Base-by-base conservation (phyloP, 2,113 vertebrate species). In the Equus quagga region DNA sequence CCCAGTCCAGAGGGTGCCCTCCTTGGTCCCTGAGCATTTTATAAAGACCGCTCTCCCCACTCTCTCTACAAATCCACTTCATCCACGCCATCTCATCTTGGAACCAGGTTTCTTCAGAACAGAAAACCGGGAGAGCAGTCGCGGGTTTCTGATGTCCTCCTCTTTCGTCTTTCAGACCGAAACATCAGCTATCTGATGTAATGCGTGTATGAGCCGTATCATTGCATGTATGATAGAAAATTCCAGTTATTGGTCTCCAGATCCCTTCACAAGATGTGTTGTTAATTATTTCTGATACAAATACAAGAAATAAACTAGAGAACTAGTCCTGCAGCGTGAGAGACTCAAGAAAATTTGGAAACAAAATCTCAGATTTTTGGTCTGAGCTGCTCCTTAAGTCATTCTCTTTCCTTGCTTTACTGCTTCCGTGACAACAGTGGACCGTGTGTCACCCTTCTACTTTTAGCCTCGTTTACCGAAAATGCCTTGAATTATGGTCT, bases 121-220 rank as follows among this genome's bases (percentile, higher is more conserved):
- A 96, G 87, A 95, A 97, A 91, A 67, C 12, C 2, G 49, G 10
- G 62, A 95, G 94, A 94, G 18, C 8, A 79, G 65, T 94, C 49
- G 62, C 92, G 83, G 94, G 0, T 73, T 31, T 56, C 93, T 87
- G 76, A 62, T 1, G 1, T 67, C 90, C 83, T 96, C n/a, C n/a
- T 31, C 56, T 67, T 82, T 69, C 94, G 24, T 67, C 49, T 91
- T 89, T 58, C 3, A 51, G 5, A 56, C 65, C n/a, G 51, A 97
- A 96, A 82, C 78, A 85, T 44, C 65, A 36, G 80, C 84, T 41
- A 14, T 60, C 33, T 0, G 96, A 73, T 79, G 69, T 51, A 75
- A 21, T 46, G 1, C n/a, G 81, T 8, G 12, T 67, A 69, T 95
- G 78, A 65, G 1, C 5, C n/a, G 73, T 7, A 36, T 21, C 58